These are phyloP conservation scores for Platyscelio sp. DNA, from an alignment of 2,888 invertebrate species.

Conservation along the genomic window DNA sequence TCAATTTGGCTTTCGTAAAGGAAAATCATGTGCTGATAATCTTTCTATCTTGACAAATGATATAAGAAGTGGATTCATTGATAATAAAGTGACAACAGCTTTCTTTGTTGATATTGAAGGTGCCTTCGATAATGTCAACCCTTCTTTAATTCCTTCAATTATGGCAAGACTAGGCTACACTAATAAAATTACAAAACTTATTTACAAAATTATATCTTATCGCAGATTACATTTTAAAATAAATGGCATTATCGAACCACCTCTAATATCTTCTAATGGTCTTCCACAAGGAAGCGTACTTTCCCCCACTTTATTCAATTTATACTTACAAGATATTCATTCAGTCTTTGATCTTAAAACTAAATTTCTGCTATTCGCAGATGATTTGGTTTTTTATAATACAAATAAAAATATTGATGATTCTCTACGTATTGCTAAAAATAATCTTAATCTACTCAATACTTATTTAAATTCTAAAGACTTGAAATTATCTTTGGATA, in stretches of 20 bases:
- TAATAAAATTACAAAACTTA: slow-evolving; percentile 2
- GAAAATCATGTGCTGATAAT: neutral
- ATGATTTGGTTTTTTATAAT: slow-evolving; percentile 7
- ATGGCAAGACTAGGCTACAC: neutral
- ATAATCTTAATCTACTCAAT: neutral
- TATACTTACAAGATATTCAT: slow-evolving; percentile 8
- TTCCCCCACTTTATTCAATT: slow-evolving; percentile 19
- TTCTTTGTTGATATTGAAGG: neutral
- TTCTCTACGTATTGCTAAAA: neutral
- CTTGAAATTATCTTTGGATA: neutral
- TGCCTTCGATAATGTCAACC: slow-evolving; percentile 26
- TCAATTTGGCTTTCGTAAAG: neutral
- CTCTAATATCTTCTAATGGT: slow-evolving; percentile 1
- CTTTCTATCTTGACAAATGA: neutral
- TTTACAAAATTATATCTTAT: neutral
- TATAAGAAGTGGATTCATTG: neutral
- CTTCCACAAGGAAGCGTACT: slow-evolving; percentile 29
- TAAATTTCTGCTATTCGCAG: neutral
- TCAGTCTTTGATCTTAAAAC: neutral
- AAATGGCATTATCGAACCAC: neutral
- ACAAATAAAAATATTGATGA: neutral
- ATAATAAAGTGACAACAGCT: neutral
- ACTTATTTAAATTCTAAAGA: neutral
- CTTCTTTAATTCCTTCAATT: neutral
- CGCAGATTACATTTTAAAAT: slow-evolving; percentile 27